phyloP scores from a whole-genome alignment of 2,113 vertebrate genomes.

The Butastur rufipennis region DNA sequence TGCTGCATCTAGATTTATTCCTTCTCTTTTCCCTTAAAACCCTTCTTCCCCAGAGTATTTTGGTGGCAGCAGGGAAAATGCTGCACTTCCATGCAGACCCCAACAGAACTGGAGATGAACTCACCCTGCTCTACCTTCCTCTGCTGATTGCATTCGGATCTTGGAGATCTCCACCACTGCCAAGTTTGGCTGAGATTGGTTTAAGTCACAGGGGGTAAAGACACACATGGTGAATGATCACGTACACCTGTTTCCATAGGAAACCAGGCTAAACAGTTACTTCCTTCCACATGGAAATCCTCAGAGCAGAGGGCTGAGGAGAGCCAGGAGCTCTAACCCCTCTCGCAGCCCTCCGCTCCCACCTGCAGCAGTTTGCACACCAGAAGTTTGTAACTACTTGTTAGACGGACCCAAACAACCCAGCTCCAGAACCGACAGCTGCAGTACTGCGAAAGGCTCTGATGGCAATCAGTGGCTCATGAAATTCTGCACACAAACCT shows the following conservation, averaged over 20 bases:
- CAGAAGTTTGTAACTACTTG: neutral
- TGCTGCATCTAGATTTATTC: neutral
- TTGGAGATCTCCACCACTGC: neutral
- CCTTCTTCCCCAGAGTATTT: neutral
- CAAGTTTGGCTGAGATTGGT: neutral
- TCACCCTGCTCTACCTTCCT: neutral
- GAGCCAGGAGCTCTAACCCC: neutral
- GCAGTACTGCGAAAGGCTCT: neutral
- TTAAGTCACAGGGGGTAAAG: neutral
- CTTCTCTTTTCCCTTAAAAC: neutral
- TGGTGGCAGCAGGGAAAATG: neutral
- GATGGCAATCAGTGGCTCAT: neutral
- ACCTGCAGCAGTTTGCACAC: neutral
- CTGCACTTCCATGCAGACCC: neutral
- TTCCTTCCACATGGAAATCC: neutral
- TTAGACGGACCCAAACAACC: neutral
- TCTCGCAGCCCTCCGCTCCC: neutral
- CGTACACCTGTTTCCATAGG: constrained; percentile 30
- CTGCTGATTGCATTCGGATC: neutral
- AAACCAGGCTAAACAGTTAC: constrained; percentile 20
- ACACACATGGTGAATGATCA: neutral
- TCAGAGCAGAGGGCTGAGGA: neutral
- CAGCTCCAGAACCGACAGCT: neutral
- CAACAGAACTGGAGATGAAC: neutral
- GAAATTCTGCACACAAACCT: neutral